Evolutionary conservation across 2,113 vertebrate species (phyloP), one percentile per base, ranked within the genome.

Genomic region (Gallinago media): DNA sequence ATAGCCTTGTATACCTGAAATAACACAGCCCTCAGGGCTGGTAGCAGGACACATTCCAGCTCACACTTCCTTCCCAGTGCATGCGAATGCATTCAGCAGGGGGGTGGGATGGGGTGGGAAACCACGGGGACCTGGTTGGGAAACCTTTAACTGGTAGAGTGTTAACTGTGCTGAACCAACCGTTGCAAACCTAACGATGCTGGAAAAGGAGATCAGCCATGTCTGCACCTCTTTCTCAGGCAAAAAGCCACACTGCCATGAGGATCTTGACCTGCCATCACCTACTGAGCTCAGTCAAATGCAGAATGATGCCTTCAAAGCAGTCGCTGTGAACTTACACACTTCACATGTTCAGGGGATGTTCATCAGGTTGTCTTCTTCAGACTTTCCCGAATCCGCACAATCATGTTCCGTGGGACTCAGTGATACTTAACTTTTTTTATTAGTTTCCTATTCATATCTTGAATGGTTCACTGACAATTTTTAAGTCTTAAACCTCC

Each of bases 1-100:
- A 92, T 88, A 96, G 91, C 77, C 72, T 92, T 92, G 92, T 88
- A 89, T 97, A 94, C 34, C 47, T 97, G 89, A 97, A 97, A 97
- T 77, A 97, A 95, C 87, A 86, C 47, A 92, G 93, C 96, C 97
- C 97, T 32, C 71, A 89, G 96, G 96, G 88, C 94, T 97, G 94
- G 96, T 97, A 94, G 58, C 96, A 58, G 65, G 96, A 96, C 91
- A 44, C 89, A 97, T 97, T 98, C 96, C 72, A 56, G 92, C 96
- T 97, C 93, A 96, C 94, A 96, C 96, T 97, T 98, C 96, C 96
- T 98, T 97, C 91, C 96, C 82, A 95, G 54, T 87, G 79, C 83
- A 82, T 36, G 71, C 20, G 89, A 97, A 92, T 76, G 68, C 66
- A 97, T 97, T 98, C 96, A 95, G 40, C 78, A 80, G 62, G 74